Base-by-base conservation (phyloP, 2,113 vertebrate genomes). In the Thalassoma bifasciatum region DNA sequence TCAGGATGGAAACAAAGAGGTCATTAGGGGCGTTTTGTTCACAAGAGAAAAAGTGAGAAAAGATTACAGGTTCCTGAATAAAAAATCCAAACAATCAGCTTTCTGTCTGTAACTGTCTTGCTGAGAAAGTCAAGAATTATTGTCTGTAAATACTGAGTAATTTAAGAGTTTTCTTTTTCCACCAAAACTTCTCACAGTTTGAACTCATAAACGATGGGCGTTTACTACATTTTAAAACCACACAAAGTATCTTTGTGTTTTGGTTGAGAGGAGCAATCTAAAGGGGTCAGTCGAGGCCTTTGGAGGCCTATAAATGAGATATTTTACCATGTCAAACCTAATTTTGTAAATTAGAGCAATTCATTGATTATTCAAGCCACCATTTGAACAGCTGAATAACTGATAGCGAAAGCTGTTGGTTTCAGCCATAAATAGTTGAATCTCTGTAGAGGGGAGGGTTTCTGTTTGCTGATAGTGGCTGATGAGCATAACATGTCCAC, bases 1-100 rank as follows among this genome's bases (percentile, higher is more conserved):
- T 70, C 61, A 65, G 42, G 72, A 78, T 59, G 78, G 78, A 67
- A 73, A 73, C 72, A 78, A 75, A 53, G 30, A 63, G 56, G 68
- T 62, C 64, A 64, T 67, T 72, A 57, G 58, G 30, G 58, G n/a
- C 30, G 74, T 69, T 58, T 44, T 56, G n/a, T 57, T 34, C 64
- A 67, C 12, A 23, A 59, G 62, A 54, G 34, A 54, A 24, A 79
- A 61, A 77, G 54, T 65, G 36, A 76, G 26, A 57, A 65, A 46
- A 46, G 44, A 3, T 5, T 3, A 5, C 5, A 16, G 17, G 17
- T 12, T 4, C 13, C 42, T 36, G 63, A 46, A 3, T 23, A 26
- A 26, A 72, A 54, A 54, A 59, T n/a, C 23, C 58, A 12, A n/a
- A 36, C 59, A 26, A 22, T 70, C 64, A 12, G 22, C 14, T 50